Base-by-base conservation (phyloP, 1,140 invertebrate species). In the Cephus cinctus region DNA sequence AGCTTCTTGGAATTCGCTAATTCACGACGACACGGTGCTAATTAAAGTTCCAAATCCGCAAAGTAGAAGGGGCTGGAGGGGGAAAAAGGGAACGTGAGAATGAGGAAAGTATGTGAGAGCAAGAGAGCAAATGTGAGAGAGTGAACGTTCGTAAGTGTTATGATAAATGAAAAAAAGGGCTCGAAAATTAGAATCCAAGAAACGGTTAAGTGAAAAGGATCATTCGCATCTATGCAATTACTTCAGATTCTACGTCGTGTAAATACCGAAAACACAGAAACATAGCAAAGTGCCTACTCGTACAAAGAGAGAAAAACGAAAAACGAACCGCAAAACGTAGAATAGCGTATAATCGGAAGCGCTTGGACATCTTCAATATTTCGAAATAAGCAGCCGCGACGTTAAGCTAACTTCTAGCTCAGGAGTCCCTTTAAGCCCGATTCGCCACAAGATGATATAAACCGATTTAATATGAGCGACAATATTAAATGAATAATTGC, bases 251-350 rank as follows among this genome's bases (percentile, higher is more conserved):
- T 25, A 34, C 12, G 30, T 40, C 16, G 48, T 40, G 38, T 40
- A 51, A 18, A 12, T 31, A 41, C 9, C 39, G 25, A 46, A 49
- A 63, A 54, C 42, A 50, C 56, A 61, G 65, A 71, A 68, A 71
- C 65, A 67, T 73, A 72, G 69, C 47, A 32, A 75, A 75, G 70
- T 74, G 70, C 70, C 70, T 74, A 68, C 42, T 63, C 59, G 56
- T 60, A 67, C 47, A 57, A 62, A 63, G 46, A 32, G 58, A 50
- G 27, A 50, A 36, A 50, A 54, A 52, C 38, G 47, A 27, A 44
- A 43, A 48, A 27, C 25, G 25, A 27, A n/a, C 25, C 25, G 25
- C 25, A 27, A 27, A 27, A 27, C 6, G 25, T n/a, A 27, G 6
- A n/a, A n/a, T n/a, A n/a, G n/a, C n/a, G n/a, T n/a, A n/a, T n/a